Conservation (phyloP, 2,888 invertebrate genomes). For the Epistrophella euchroma region DNA sequence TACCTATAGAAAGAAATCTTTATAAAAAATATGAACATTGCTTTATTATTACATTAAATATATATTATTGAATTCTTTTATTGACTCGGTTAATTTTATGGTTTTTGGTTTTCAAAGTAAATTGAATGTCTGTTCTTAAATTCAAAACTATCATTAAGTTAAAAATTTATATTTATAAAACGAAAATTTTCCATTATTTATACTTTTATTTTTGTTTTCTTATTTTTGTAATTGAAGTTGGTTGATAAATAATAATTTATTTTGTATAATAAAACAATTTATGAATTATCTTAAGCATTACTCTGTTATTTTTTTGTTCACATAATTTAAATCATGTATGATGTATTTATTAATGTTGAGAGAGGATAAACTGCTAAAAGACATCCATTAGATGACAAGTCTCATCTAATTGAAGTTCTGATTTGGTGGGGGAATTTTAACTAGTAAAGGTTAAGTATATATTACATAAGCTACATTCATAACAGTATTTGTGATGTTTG, state of each 20-base stretch:
- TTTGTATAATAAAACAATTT: constrained; percentile 44
- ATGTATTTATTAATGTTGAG: too few species aligned
- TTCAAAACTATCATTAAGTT: background rate
- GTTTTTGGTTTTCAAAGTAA: background rate
- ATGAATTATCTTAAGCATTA: constrained; percentile 1
- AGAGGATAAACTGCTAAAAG: too few species aligned
- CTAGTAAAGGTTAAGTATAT: too few species aligned
- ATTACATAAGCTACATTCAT: too few species aligned
- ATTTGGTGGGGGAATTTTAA: too few species aligned
- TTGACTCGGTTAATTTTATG: background rate
- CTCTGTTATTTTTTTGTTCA: background rate
- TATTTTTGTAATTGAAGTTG: constrained; percentile 8
- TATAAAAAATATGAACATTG: background rate
- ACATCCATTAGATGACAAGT: too few species aligned
- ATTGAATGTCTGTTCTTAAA: constrained; percentile 1
- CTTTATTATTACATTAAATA: background rate
- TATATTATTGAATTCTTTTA: background rate
- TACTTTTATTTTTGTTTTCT: background rate
- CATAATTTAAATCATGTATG: too few species aligned
- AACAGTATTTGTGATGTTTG: too few species aligned
- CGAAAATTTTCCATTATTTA: background rate
- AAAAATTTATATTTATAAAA: constrained; percentile 3
- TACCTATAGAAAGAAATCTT: background rate
- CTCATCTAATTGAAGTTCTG: too few species aligned
- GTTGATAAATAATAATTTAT: constrained; percentile 62